Percentiles rank a stretch among this genome's conserved stretches.
phyloP scores from a whole-genome alignment of 2,888 invertebrate species.

The Panorpa germanica region DNA sequence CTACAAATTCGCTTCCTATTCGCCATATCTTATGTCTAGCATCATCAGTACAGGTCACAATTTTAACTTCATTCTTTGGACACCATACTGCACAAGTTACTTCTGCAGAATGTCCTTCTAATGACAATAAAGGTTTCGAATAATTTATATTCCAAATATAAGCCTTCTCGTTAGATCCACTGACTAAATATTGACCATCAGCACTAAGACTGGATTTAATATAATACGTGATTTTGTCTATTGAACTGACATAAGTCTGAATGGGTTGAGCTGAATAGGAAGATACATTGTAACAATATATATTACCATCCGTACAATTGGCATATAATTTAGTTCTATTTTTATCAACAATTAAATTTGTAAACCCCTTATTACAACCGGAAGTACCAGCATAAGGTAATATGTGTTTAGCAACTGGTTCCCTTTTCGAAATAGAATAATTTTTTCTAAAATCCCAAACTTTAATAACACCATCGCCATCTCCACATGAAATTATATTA shows the following conservation, averaged over 20 bases:
- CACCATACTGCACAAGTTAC: slow-evolving; percentile 80
- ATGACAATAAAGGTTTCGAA: slow-evolving; percentile 42
- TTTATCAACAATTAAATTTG: slow-evolving; percentile 57
- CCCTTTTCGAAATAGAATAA: slow-evolving; percentile 45
- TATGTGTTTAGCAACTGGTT: slow-evolving; percentile 49
- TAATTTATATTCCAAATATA: slow-evolving; percentile 65
- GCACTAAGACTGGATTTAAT: slow-evolving; percentile 67
- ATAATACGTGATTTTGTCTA: too few species aligned
- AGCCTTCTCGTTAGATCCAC: slow-evolving; percentile 73
- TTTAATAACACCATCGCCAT: slow-evolving; percentile 72
- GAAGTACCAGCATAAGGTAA: slow-evolving; percentile 58
- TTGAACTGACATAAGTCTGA: slow-evolving; percentile 35
- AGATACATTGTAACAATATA: slow-evolving; percentile 68
- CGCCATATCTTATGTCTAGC: slow-evolving; percentile 60
- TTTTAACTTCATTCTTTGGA: slow-evolving; percentile 30
- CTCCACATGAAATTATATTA: slow-evolving; percentile 67
- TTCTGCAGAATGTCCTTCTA: slow-evolving; percentile 66
- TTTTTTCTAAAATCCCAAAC: slow-evolving; percentile 76
- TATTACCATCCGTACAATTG: slow-evolving; percentile 70
- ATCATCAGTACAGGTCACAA: slow-evolving; percentile 75
- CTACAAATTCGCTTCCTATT: slow-evolving; percentile 30
- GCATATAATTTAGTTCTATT: slow-evolving; percentile 53
- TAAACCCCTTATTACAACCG: slow-evolving; percentile 47
- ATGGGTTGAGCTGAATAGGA: slow-evolving; percentile 46
- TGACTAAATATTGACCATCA: slow-evolving; percentile 62